A percentile compares a stretch with the other conserved stretches of the same genome.
These are phyloP conservation scores for Lanius ludovicianus DNA, from an alignment of 2,113 vertebrate genomes.

Conservation along the genomic window DNA sequence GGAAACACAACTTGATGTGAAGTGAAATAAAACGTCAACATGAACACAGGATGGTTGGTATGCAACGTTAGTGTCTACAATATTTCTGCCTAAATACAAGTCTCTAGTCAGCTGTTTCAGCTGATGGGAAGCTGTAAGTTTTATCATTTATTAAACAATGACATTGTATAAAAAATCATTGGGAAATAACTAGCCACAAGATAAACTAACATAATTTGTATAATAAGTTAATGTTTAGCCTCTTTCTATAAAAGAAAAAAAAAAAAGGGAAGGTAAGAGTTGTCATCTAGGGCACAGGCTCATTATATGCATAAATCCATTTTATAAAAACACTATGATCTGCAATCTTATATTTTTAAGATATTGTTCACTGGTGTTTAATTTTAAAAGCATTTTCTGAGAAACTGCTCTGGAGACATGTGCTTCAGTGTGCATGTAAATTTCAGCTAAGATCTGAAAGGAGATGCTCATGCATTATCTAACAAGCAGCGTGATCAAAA, in stretches of 20 bases:
- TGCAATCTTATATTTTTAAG: background rate
- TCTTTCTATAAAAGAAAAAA: background rate
- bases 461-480: slow-evolving; percentile 1
- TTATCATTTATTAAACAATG: background rate
- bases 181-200: background rate
- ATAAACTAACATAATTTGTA: background rate
- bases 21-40: background rate
- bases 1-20: background rate
- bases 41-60: accelerated
- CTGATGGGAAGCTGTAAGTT: background rate
- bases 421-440: background rate
- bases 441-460: background rate
- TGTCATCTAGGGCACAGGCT: background rate
- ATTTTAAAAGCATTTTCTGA: background rate
- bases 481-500: slow-evolving; percentile 24
- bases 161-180: background rate
- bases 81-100: background rate
- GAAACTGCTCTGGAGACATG: background rate
- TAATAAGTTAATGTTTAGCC: background rate
- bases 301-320: background rate
- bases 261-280: background rate
- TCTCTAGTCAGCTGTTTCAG: background rate
- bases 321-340: background rate
- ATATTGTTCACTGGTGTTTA: background rate
- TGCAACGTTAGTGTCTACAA: background rate